phyloP scores from a whole-genome alignment of 2,888 invertebrate genomes.

The Asteroscopus sphinx region DNA sequence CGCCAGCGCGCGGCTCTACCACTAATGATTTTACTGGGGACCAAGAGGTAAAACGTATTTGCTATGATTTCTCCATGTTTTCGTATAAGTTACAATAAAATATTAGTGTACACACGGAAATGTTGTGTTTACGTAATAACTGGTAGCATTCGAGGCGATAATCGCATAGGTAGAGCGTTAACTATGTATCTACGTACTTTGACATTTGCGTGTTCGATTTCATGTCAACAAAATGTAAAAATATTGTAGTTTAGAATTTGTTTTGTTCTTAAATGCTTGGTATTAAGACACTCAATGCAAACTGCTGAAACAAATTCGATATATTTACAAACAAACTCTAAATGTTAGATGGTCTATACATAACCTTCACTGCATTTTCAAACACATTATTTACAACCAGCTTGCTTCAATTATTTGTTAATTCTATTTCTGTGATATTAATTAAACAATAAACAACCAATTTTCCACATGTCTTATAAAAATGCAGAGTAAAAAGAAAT shows the following conservation, averaged over 20 bases:
- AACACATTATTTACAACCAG: conserved; percentile 30
- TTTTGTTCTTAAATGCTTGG: conserved; percentile 27
- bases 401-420: conserved; percentile 18
- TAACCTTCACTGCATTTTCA: conserved; percentile 46
- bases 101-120: conserved; percentile 67
- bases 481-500: not conserved
- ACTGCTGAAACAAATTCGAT: conserved; percentile 22
- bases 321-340: conserved; percentile 56
- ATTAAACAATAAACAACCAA: not conserved
- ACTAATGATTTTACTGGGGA: conserved; percentile 86
- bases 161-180: conserved; percentile 67
- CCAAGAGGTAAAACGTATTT: conserved; percentile 84
- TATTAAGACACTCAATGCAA: conserved; percentile 2
- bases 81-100: conserved; percentile 65
- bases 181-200: conserved; percentile 70
- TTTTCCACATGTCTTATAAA: conserved; percentile 1
- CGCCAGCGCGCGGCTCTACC: conserved; percentile 83
- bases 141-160: conserved; percentile 72
- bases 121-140: conserved; percentile 88
- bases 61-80: conserved; percentile 58
- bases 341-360: conserved; percentile 33
- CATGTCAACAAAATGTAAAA: conserved; percentile 78
- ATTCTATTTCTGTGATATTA: conserved; percentile 9
- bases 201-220: conserved; percentile 77
- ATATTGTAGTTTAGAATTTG: conserved; percentile 38